Evolutionary conservation across 2,797 vertebrate species (phyloP), one percentile per base, ranked within the genome.

Genomic region (Enteromius viviparus): DNA sequence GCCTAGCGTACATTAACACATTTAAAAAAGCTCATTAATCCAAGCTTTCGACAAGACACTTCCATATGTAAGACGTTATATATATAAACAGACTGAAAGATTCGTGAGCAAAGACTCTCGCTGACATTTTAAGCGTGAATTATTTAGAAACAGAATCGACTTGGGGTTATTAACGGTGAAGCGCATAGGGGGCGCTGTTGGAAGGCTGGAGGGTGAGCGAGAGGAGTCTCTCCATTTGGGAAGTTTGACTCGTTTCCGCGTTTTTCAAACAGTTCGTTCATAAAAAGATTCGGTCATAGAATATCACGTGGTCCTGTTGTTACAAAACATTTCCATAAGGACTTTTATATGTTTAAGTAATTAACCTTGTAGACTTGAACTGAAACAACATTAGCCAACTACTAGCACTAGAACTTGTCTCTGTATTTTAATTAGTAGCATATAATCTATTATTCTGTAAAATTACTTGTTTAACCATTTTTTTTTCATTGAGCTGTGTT

Each of bases 141-240:
- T 15, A 34, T 55, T 64, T 34, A 53, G 2, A 45, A 51, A 12
- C 21, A 12, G 51, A 15, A 55, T 19, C 26, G 47, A n/a, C 8
- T n/a, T 53, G 9, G 23, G 49, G 60, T 76, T 17, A 34, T 66
- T 14, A 64, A 32, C 34, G 23, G 12, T 2, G 64, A 40, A 34
- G n/a, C 71, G 17, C 21, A 47, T 86, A 90, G 79, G 66, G 65
- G 88, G 85, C 85, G 88, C 88, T 87, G 60, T 87, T 32, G 76
- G 62, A 85, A 58, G 37, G 72, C 78, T 78, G 45, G 10, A 15
- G 40, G 10, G 10, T 23, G 10, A 60, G 65, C 58, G 14, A 64
- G 60, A 7, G 68, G 72, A 60, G 34, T 68, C 62, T 78, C 19
- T 66, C 8, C 12, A 17, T 23, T n/a, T 66, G 58, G 2, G 26